Percentiles rank a stretch among this genome's conserved stretches.
Evolutionary conservation across 2,797 vertebrate genomes (phyloP).

Genomic region (Cynopterus sphinx): DNA sequence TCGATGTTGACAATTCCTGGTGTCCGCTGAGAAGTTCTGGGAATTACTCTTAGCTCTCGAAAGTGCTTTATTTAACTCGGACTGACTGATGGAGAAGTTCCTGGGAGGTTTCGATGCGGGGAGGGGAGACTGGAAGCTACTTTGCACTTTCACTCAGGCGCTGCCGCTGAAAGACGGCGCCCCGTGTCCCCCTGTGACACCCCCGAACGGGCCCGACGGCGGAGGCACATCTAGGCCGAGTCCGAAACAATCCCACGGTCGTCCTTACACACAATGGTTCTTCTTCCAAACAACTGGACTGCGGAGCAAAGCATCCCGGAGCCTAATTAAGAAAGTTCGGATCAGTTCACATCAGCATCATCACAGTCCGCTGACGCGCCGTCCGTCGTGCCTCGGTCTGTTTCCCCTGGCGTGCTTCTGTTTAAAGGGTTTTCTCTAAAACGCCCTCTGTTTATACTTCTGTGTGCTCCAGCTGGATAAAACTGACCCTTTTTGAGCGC

Average conservation of each 20-base stretch:
- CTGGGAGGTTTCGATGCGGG: background rate
- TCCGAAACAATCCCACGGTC: background rate
- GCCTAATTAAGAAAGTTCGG: background rate
- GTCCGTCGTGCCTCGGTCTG: background rate
- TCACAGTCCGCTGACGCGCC: background rate
- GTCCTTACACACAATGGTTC: background rate
- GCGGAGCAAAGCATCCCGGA: background rate
- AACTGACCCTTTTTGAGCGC: no score
- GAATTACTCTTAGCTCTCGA: background rate
- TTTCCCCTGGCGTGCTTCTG: background rate
- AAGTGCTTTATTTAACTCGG: slow-evolving; percentile 11
- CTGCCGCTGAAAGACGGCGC: background rate
- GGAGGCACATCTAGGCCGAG: accelerated
- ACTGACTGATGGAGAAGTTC: background rate
- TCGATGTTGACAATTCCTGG: background rate
- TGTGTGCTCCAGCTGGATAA: background rate
- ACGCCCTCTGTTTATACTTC: background rate
- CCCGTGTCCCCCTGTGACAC: background rate
- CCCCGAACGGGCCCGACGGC: accelerated
- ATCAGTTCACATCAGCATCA: background rate
- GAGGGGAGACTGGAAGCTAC: background rate
- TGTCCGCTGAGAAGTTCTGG: background rate
- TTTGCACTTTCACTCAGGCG: background rate
- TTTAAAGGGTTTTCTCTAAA: background rate
- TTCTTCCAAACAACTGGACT: background rate